Base-by-base conservation (phyloP, 2,888 invertebrate genomes). In the Tipula vernalis region DNA sequence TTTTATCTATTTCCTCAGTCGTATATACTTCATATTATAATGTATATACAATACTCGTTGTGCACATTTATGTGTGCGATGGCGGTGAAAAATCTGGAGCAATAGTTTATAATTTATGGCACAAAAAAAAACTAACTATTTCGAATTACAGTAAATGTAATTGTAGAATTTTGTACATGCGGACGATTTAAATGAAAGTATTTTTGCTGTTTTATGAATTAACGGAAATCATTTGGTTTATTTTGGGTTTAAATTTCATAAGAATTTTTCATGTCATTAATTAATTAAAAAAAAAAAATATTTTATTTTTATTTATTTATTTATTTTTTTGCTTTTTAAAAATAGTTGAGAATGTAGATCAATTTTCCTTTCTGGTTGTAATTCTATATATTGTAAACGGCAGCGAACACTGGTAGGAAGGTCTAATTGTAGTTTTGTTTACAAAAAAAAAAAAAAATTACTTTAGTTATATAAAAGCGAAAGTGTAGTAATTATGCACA, bases 301-400 rank as follows among this genome's bases (percentile, higher is more conserved):
- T 57, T 57, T 57, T 57, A 51, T 51, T n/a, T 13, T 51, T 47
- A 47, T 28, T 28, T 39, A 39, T 6, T 39, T 39, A 15, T 71
- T 2, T 28, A 28, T 18, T 8, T 71, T 57, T 71, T 28, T 71
- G 18, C 71, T 18, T 71, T 28, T 71, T 28, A 51, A 15, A 10
- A 71, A 10, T 28, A 10, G 71, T 71, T 71, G 12, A 28, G 71
- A 71, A 71, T 71, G 18, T 28, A 71, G 71, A 71, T 71, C 71
- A 71, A 71, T 71, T 71, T 71, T 71, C 71, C 71, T 71, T 71
- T 71, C 71, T 71, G 71, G 71, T 71, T 71, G 71, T 71, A 71
- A 71, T 71, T 71, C 28, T 28, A 71, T 18, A 71, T 28, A 28
- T 28, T 71, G 10, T 28, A 71, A 71, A 71, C 28, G 71, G 28